These are phyloP conservation scores for Xestia ashworthii DNA, from an alignment of 2,888 invertebrate species.

Conservation along the genomic window DNA sequence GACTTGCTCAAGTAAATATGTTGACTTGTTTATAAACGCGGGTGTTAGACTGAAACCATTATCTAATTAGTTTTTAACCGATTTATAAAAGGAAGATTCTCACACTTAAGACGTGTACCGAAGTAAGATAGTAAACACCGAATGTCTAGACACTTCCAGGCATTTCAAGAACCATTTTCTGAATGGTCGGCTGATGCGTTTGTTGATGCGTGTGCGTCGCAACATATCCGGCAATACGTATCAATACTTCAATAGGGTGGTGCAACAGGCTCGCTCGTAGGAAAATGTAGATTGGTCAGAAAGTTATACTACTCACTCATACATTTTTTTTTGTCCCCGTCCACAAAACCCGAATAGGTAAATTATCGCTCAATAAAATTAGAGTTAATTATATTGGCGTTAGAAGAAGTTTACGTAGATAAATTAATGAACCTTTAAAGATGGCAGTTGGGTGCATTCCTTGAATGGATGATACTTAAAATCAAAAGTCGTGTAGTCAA, in stretches of 20 bases:
- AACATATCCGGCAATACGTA: conserved; percentile 5
- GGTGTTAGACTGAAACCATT: not conserved
- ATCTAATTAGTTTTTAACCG: not conserved
- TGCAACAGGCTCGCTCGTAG: not conserved
- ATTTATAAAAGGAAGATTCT: not conserved
- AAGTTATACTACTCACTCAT: too few relatives aligned
- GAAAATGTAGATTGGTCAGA: not conserved
- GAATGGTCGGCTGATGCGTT: not conserved
- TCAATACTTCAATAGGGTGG: not conserved
- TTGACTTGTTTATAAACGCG: too few relatives aligned
- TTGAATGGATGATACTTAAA: not conserved
- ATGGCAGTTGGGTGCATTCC: not conserved
- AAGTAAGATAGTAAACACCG: conserved; percentile 18
- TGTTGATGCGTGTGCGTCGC: conserved; percentile 28
- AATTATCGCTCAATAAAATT: too few relatives aligned
- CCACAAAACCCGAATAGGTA: not conserved
- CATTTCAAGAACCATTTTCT: conserved; percentile 2
- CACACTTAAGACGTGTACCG: not conserved
- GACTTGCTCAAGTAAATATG: too few relatives aligned
- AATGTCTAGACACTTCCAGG: conserved; percentile 27
- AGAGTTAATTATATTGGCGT: too few relatives aligned
- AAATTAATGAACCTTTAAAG: not conserved
- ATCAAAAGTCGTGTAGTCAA: not conserved
- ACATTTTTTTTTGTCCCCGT: not conserved
- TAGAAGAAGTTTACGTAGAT: not conserved